Percentiles rank a stretch among this genome's conserved stretches.
phyloP scores from a whole-genome alignment of 2,113 vertebrate species.

The Ibidorhyncha struthersii region DNA sequence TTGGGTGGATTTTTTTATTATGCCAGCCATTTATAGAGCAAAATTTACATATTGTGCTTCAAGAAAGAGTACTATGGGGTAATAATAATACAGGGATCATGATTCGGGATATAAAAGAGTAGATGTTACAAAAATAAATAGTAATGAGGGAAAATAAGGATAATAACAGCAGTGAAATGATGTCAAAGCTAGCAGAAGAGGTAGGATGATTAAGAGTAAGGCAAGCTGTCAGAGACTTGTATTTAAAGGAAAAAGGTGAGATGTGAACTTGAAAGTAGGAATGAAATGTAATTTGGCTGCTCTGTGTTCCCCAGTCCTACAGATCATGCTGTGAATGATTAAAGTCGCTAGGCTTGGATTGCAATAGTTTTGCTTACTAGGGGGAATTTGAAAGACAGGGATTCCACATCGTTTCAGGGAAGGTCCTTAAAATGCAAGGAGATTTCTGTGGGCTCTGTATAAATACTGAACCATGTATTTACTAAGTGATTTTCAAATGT shows the following conservation, averaged over 20 bases:
- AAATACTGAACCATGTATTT: background rate
- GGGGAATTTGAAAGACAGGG: background rate
- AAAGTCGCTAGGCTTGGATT: background rate
- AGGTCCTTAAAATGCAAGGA: background rate
- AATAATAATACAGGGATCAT: background rate
- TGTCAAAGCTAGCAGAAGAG: background rate
- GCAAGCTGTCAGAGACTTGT: background rate
- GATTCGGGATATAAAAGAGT: background rate
- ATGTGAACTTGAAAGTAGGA: background rate
- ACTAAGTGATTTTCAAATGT: background rate
- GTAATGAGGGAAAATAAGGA: background rate
- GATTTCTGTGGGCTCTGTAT: background rate
- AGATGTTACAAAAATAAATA: background rate
- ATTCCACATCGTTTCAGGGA: background rate
- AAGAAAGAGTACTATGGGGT: background rate
- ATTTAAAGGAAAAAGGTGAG: background rate
- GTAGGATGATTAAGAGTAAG: background rate
- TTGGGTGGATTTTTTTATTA: background rate
- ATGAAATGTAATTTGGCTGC: background rate
- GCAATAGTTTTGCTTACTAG: background rate
- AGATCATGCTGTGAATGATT: background rate
- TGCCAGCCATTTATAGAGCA: background rate
- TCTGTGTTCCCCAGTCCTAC: background rate
- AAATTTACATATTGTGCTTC: background rate
- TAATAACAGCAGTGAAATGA: background rate